These are phyloP conservation scores for Crambe crambe DNA, from an alignment of 37 sponge, comb jelly and placozoan genomes.

Conservation along the genomic window DNA sequence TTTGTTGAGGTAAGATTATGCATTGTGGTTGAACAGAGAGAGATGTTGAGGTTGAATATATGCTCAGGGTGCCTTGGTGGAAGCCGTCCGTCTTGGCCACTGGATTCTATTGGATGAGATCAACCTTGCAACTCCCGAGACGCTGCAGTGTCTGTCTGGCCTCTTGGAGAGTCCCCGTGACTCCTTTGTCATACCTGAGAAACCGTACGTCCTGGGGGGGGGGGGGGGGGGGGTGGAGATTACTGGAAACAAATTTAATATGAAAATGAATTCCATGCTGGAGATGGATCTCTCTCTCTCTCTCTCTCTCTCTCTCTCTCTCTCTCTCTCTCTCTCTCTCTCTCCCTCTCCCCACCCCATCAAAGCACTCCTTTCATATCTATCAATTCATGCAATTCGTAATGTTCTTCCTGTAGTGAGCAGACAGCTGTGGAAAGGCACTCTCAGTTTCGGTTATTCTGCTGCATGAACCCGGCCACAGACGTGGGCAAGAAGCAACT, in stretches of 20 bases:
- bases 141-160: slow-evolving; percentile 91
- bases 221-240: too few species aligned
- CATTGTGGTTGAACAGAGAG: neutral
- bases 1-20: slow-evolving; percentile 76
- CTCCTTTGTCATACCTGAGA: slow-evolving; percentile 80
- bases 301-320: too few species aligned
- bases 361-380: too few species aligned
- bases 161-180: slow-evolving; percentile 72
- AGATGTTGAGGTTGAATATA: neutral
- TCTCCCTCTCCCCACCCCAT: neutral
- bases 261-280: neutral
- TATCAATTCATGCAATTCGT: too few species aligned
- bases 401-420: too few species aligned
- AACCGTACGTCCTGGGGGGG: slow-evolving; percentile 43
- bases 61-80: slow-evolving; percentile 84
- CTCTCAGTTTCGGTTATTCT: slow-evolving; percentile 84
- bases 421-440: slow-evolving; percentile 67
- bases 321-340: too few species aligned
- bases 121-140: slow-evolving; percentile 92
- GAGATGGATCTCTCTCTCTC: too few species aligned
- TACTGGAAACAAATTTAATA: neutral
- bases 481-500: slow-evolving; percentile 91
- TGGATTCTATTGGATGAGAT: slow-evolving; percentile 99
- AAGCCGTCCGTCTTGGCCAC: slow-evolving; percentile 82
- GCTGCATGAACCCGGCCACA: slow-evolving; percentile 98